phyloP scores from a whole-genome alignment of 2,797 vertebrate species.

The Scleropages formosus region DNA sequence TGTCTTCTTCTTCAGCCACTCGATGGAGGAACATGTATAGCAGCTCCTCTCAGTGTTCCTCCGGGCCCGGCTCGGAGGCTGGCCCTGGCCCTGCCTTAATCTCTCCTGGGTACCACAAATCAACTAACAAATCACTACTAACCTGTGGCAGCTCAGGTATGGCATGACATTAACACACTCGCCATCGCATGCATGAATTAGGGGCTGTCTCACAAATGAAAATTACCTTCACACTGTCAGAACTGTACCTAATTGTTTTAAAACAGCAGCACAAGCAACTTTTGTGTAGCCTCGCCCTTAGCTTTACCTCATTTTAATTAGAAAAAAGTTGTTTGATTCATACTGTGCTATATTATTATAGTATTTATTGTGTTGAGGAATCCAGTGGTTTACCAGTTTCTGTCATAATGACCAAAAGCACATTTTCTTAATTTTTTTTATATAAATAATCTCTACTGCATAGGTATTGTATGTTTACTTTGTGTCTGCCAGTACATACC shows the following conservation, averaged over 20 bases:
- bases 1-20: slow-evolving; percentile 71
- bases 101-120: slow-evolving; percentile 93
- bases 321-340: no score
- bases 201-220: no score
- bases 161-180: slow-evolving; percentile 69
- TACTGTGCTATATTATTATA: background rate
- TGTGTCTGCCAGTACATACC: slow-evolving; percentile 47
- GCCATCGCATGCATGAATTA: background rate
- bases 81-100: slow-evolving; percentile 79
- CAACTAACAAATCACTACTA: slow-evolving; percentile 98
- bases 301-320: background rate
- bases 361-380: background rate
- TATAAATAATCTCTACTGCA: no score
- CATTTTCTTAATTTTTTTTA: no score
- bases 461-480: no score
- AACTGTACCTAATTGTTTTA: background rate
- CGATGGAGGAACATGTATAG: slow-evolving; percentile 92
- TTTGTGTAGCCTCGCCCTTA: background rate
- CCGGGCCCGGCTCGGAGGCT: slow-evolving; percentile 69
- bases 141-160: slow-evolving; percentile 95
- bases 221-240: background rate
- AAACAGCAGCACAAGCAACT: background rate
- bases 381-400: background rate
- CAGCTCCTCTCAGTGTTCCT: slow-evolving; percentile 74
- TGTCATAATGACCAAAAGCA: no score